Percentiles rank a stretch among this genome's conserved stretches.
Evolutionary conservation across 2,797 vertebrate species (phyloP).

Genomic region (Paratrypauchen microcephalus): DNA sequence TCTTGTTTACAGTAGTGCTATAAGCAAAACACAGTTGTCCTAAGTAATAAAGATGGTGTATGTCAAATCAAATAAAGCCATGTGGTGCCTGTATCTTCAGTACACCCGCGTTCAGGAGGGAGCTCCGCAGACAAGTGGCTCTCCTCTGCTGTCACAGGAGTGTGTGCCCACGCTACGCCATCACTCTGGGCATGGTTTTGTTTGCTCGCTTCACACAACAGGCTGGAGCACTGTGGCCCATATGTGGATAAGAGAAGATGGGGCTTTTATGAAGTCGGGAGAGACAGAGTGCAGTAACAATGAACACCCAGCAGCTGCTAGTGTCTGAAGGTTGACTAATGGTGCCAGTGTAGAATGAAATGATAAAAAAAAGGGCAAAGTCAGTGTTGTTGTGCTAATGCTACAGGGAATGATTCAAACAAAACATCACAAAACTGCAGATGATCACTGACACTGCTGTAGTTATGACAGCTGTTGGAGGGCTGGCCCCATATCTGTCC

Average conservation of each 20-base stretch:
- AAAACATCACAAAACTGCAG: background rate
- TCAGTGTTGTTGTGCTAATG: background rate
- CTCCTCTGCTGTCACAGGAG: constrained; percentile 48
- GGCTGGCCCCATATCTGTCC: no score
- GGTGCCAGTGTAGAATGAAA: background rate
- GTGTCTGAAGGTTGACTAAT: background rate
- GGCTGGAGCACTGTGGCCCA: constrained; percentile 31
- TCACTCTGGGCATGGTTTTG: constrained; percentile 42
- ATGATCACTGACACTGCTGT: background rate
- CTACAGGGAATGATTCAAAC: background rate
- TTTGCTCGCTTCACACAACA: constrained; percentile 35
- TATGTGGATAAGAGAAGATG: constrained; percentile 11
- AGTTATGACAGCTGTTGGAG: background rate
- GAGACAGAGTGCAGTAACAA: background rate
- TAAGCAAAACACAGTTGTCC: constrained; percentile 71
- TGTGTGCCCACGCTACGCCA: constrained; percentile 70
- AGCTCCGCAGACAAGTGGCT: constrained; percentile 51
- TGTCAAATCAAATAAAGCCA: constrained; percentile 73
- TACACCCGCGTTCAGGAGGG: constrained; percentile 43
- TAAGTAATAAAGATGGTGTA: constrained; percentile 73
- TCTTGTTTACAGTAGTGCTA: constrained; percentile 60
- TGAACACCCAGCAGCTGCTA: background rate
- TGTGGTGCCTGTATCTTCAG: constrained; percentile 69
- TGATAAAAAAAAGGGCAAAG: background rate
- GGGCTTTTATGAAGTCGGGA: constrained; percentile 7